Percentiles rank a stretch among this genome's conserved stretches.
Conservation (phyloP, 1,140 invertebrate species). For the Sitobion miscanthi region DNA sequence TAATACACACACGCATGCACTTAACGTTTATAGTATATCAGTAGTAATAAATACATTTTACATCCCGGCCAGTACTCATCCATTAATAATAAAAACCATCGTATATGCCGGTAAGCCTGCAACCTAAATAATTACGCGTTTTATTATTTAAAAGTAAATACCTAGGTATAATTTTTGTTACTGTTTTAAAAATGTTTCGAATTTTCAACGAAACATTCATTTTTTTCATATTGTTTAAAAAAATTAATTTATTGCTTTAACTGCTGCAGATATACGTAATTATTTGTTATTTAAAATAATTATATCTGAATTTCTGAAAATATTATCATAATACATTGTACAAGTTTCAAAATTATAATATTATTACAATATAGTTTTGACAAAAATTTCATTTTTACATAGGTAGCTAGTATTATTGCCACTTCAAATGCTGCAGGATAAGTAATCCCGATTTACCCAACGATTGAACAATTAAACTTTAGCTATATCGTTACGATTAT, state of each 20-base stretch:
- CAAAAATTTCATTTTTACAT: not conserved
- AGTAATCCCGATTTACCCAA: not conserved
- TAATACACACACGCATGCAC: not conserved
- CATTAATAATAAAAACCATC: not conserved
- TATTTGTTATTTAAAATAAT: no score
- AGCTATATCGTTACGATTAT: not conserved
- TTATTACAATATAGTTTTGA: not conserved
- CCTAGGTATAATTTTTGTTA: not conserved
- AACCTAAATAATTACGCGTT: not conserved
- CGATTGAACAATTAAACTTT: not conserved
- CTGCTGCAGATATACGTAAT: no score
- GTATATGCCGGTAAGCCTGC: not conserved
- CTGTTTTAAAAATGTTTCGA: not conserved
- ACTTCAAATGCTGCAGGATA: not conserved
- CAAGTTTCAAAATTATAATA: no score
- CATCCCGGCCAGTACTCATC: not conserved
- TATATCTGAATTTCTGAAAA: no score
- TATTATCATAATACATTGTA: no score
- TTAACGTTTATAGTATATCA: not conserved
- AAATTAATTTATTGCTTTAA: no score
- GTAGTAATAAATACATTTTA: not conserved
- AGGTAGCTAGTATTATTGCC: not conserved
- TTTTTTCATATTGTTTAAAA: no score
- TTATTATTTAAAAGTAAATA: not conserved
- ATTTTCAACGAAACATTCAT: not conserved